Evolutionary conservation across 2,888 invertebrate species (phyloP), one percentile per base, ranked within the genome.

Genomic region (Caenorhabditis plicata): DNA sequence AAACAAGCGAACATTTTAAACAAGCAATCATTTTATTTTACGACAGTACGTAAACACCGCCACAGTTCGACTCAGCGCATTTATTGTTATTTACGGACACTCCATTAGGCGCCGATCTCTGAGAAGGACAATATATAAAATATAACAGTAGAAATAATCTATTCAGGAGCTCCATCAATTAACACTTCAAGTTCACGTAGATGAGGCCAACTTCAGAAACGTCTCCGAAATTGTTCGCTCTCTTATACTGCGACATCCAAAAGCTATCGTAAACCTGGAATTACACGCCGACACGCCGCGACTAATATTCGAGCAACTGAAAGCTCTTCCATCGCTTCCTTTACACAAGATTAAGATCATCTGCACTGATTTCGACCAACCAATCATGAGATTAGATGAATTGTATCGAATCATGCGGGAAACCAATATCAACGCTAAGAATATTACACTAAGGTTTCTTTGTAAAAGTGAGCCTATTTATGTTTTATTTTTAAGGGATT

Each of bases 281-380:
- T 44, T 69, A 19, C 69, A 69, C 36, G 64, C 69, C n/a, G 64
- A 64, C 19, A 55, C 48, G 40, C 36, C 53, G 20, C 22, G 48
- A 33, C 57, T 66, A 48, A 60, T 69, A 41, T 48, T 61, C 40
- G 60, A 61, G 15, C 69, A 69, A 41, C 27, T 69, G n/a, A 51
- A 56, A 36, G 53, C 33, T 17, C 42, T 69, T 4, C 64, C 66
- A 13, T 48, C 64, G 2, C 36, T 64, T 13, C 57, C 61, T 19
- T 45, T 64, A n/a, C 45, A 57, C 33, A 67, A 67, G 39, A 62
- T 69, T 17, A 69, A 69, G 33, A 47, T 69, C 11, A 69, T 69
- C 36, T 69, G 69, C 40, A 69, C 69, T 2, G 69, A 69, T 35
- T 69, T 69, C 46, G 58, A 69, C 45, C 56, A 66, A 35, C 69